phyloP scores from a whole-genome alignment of 2,797 vertebrate species.

The Melanotaenia parkinsoni region DNA sequence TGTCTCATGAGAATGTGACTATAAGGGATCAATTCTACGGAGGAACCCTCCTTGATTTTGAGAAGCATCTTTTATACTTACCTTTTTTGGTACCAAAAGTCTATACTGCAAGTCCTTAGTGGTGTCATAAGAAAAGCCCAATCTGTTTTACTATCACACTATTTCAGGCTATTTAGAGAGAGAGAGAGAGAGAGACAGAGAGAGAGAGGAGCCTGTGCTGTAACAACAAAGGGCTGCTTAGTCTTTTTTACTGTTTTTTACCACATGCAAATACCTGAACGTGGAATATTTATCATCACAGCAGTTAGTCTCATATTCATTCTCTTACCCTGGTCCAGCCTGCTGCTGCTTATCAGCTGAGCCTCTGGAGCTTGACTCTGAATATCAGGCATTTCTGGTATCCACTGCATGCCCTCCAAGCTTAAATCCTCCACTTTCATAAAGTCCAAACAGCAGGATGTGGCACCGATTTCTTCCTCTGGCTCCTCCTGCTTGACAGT shows the following conservation, averaged over 20 bases:
- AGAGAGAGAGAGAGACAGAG: too few relatives aligned
- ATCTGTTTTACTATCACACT: not conserved
- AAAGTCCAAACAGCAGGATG: slow-evolving; percentile 42
- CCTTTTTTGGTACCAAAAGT: not conserved
- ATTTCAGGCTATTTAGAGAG: not conserved
- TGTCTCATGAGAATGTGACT: too few relatives aligned
- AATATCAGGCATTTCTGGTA: slow-evolving; percentile 54
- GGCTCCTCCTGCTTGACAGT: slow-evolving; percentile 71
- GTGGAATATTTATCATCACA: not conserved
- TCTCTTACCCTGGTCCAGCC: slow-evolving; percentile 64
- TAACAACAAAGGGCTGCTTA: not conserved
- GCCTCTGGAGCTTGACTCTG: slow-evolving; percentile 35
- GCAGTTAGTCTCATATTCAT: not conserved
- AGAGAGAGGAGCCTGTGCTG: too few relatives aligned
- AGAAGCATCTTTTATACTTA: not conserved
- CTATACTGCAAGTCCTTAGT: not conserved
- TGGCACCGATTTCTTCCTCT: slow-evolving; percentile 33
- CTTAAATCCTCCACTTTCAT: slow-evolving; percentile 65
- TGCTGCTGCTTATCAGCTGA: slow-evolving; percentile 28
- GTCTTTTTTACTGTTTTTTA: not conserved
- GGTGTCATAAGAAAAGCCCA: not conserved
- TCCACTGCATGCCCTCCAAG: slow-evolving; percentile 71
- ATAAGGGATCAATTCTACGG: too few relatives aligned
- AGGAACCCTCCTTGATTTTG: not conserved
- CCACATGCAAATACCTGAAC: not conserved